A percentile compares a stretch with the other conserved stretches of the same genome.
phyloP scores from a whole-genome alignment of 2,113 vertebrate species.

The Misgurnus mizolepis region DNA sequence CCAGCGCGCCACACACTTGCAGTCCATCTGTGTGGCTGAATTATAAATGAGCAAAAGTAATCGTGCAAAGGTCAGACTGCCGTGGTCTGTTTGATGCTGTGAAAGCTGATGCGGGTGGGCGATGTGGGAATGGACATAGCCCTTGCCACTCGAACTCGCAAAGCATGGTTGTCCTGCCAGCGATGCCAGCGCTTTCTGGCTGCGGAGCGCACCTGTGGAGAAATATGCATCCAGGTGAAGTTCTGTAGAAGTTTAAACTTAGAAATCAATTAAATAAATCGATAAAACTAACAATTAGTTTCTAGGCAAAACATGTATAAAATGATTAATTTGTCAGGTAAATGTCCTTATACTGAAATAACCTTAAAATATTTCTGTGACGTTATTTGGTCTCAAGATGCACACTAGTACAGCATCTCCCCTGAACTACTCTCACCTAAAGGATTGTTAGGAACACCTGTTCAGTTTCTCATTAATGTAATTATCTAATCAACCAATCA shows the following conservation, averaged over 20 bases:
- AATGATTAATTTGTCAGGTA: too few relatives aligned
- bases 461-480: too few relatives aligned
- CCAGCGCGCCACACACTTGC: not conserved
- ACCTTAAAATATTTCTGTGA: too few relatives aligned
- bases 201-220: constrained; percentile 87
- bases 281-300: too few relatives aligned
- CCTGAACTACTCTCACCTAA: too few relatives aligned
- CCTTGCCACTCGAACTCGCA: constrained; percentile 84
- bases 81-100: constrained; percentile 96
- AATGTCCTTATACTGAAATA: too few relatives aligned
- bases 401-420: too few relatives aligned
- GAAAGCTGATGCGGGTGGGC: constrained; percentile 92
- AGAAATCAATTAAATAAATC: too few relatives aligned
- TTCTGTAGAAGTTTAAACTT: not conserved
- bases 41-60: not conserved
- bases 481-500: too few relatives aligned
- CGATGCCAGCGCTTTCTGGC: constrained; percentile 92
- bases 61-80: constrained; percentile 76
- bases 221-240: not conserved
- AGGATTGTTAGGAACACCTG: too few relatives aligned
- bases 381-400: too few relatives aligned
- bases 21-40: constrained; percentile 40
- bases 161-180: constrained; percentile 94
- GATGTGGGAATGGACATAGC: constrained; percentile 98
- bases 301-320: too few relatives aligned